Evolutionary conservation across 2,113 vertebrate genomes (phyloP).

Genomic region (Ivindomyrus marchei): DNA sequence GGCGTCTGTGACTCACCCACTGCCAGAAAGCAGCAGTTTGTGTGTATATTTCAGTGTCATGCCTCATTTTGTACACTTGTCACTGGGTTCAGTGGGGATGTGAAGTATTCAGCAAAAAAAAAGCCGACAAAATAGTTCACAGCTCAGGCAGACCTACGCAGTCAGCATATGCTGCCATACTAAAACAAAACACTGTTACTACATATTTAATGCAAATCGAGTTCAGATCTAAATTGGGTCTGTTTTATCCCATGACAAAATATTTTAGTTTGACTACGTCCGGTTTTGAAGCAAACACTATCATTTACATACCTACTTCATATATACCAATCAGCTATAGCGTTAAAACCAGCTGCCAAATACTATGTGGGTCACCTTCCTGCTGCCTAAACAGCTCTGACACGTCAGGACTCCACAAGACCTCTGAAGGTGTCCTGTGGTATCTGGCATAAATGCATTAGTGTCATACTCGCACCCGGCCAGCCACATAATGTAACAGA

Average conservation of each 20-base stretch:
- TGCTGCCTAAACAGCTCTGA: background rate
- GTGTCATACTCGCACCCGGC: background rate
- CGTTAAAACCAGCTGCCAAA: background rate
- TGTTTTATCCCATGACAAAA: background rate
- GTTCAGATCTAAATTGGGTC: background rate
- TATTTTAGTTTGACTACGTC: background rate
- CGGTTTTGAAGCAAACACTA: background rate
- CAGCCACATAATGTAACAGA: background rate
- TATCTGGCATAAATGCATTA: background rate
- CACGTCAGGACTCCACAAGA: background rate
- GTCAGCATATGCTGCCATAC: background rate
- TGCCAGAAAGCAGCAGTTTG: background rate
- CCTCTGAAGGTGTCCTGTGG: background rate
- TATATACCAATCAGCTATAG: background rate
- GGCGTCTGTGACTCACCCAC: background rate
- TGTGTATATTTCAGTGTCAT: background rate
- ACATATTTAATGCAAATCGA: background rate
- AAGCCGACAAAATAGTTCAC: background rate
- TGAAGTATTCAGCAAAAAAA: background rate
- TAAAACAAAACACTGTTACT: background rate
- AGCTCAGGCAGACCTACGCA: background rate
- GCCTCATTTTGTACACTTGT: background rate
- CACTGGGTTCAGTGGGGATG: background rate
- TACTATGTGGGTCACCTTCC: background rate
- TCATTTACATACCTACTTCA: background rate